These are phyloP conservation scores for Macrophya annulata DNA, from an alignment of 2,888 invertebrate genomes.

Conservation along the genomic window DNA sequence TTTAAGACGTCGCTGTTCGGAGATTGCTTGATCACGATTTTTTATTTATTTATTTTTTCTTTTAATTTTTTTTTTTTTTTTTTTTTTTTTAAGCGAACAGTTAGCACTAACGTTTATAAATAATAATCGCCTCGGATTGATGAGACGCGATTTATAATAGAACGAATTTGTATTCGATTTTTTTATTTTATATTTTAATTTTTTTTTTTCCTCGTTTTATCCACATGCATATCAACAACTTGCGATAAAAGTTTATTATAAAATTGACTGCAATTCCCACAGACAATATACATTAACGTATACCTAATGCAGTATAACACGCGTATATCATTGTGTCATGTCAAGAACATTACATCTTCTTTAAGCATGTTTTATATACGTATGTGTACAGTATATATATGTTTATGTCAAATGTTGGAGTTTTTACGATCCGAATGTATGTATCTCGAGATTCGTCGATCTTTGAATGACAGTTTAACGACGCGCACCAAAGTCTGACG, in stretches of 20 bases:
- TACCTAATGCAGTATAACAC: no score
- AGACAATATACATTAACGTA: background rate
- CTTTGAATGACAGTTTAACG: constrained; percentile 1
- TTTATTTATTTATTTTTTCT: background rate
- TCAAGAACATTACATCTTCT: background rate
- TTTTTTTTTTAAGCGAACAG: background rate
- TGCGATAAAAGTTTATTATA: background rate
- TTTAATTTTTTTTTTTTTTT: background rate
- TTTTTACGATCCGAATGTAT: constrained; percentile 9
- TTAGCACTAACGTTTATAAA: background rate
- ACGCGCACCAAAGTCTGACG: background rate
- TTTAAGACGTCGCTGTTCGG: constrained; percentile 7
- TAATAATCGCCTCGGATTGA: background rate
- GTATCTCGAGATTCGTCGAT: constrained; percentile 29
- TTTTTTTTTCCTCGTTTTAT: background rate
- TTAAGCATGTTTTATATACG: background rate
- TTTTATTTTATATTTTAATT: background rate
- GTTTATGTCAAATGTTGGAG: background rate
- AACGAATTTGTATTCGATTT: background rate
- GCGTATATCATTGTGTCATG: background rate
- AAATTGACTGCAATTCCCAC: background rate
- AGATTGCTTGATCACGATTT: constrained; percentile 29
- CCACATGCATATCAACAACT: background rate
- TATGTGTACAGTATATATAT: background rate
- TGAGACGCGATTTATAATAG: background rate